A percentile compares a stretch with the other conserved stretches of the same genome.
Conservation (phyloP, 2,888 invertebrate genomes). For the Pammene aurita region DNA sequence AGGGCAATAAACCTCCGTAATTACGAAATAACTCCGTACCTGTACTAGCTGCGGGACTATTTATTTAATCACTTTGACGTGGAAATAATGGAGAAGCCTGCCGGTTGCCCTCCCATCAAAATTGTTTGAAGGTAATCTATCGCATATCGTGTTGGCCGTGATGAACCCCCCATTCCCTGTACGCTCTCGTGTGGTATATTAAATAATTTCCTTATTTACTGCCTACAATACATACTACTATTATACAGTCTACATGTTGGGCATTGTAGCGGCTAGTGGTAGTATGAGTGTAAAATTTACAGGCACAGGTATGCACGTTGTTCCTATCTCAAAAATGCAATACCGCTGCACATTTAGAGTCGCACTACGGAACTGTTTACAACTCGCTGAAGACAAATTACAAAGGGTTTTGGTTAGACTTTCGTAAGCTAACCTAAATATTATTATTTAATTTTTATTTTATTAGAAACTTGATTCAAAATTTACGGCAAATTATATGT, state of each 20-base stretch:
- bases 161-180: conserved; percentile 58
- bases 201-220: conserved; percentile 64
- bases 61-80: conserved; percentile 83
- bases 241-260: conserved; percentile 29
- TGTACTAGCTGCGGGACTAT: conserved; percentile 68
- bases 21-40: conserved; percentile 79
- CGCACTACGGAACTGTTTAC: too few species aligned
- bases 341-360: too few species aligned
- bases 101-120: conserved; percentile 64
- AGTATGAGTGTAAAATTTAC: not conserved
- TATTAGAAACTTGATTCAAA: too few species aligned
- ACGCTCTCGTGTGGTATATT: conserved; percentile 54
- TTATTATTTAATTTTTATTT: too few species aligned
- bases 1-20: conserved; percentile 76
- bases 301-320: not conserved
- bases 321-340: not conserved
- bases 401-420: too few species aligned
- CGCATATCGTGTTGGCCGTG: conserved; percentile 61
- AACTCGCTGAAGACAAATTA: too few species aligned
- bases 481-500: too few species aligned
- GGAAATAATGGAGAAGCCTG: conserved; percentile 73
- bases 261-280: conserved; percentile 14
- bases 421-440: too few species aligned
- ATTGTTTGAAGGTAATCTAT: conserved; percentile 63
- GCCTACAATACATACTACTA: conserved; percentile 39